Conservation (phyloP, 2,113 vertebrate species). For the Lepidothrix coronata region DNA sequence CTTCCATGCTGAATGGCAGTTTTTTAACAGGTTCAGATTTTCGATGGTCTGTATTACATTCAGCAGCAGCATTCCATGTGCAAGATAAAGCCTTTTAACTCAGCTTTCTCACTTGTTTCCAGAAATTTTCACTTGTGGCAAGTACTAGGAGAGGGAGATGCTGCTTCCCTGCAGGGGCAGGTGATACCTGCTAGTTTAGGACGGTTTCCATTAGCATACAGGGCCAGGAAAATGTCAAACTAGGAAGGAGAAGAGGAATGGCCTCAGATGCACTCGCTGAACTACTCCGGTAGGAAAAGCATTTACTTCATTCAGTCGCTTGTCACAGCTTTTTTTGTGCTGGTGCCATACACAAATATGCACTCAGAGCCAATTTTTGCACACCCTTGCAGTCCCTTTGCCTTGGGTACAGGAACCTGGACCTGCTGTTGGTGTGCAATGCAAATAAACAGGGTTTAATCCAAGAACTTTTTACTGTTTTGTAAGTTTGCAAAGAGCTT, state of each 20-base stretch:
- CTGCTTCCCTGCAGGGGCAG: constrained; percentile 59
- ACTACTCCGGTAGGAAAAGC: constrained; percentile 38
- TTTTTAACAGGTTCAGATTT: constrained; percentile 13
- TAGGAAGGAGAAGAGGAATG: constrained; percentile 45
- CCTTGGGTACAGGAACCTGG: background rate
- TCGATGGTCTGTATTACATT: background rate
- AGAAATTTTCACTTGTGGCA: constrained; percentile 50
- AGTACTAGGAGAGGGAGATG: constrained; percentile 38
- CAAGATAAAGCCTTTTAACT: constrained; percentile 30
- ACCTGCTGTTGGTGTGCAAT: background rate
- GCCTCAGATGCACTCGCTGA: constrained; percentile 57
- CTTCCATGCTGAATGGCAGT: background rate
- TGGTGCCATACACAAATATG: constrained; percentile 34
- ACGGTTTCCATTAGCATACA: constrained; percentile 45
- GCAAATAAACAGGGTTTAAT: constrained; percentile 6
- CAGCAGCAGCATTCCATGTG: background rate
- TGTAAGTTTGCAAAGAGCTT: constrained; percentile 52
- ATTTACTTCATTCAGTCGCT: constrained; percentile 43
- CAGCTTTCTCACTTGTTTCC: constrained; percentile 50
- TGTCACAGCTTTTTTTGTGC: constrained; percentile 49
- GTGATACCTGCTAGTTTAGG: constrained; percentile 67
- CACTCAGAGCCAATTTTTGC: background rate
- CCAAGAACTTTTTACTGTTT: constrained; percentile 32
- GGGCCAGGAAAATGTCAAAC: constrained; percentile 65
- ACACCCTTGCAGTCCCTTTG: background rate